phyloP scores from a whole-genome alignment of 2,797 vertebrate species.

The Diplodus puntazzo region DNA sequence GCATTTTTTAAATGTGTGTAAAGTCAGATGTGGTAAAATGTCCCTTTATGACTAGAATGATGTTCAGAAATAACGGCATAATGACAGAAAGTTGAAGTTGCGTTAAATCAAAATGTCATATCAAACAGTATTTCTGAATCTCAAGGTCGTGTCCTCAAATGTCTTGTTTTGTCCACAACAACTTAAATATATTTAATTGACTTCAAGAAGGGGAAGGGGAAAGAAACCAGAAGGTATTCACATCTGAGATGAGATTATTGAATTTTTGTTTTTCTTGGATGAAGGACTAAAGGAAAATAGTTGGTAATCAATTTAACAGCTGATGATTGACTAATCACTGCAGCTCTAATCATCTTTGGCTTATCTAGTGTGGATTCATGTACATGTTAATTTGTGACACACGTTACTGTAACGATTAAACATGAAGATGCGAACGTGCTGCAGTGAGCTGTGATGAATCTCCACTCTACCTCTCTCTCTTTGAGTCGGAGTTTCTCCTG shows the following conservation, averaged over 20 bases:
- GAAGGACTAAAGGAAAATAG: too few relatives aligned
- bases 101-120: too few relatives aligned
- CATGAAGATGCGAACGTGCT: neutral
- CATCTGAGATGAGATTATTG: too few relatives aligned
- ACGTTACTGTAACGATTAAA: neutral
- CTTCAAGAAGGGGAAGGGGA: too few relatives aligned
- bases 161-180: too few relatives aligned
- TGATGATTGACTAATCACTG: too few relatives aligned
- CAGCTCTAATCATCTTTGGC: neutral
- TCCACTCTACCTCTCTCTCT: constrained; percentile 89
- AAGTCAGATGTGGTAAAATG: neutral
- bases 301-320: too few relatives aligned
- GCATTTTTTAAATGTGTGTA: neutral
- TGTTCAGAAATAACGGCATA: neutral
- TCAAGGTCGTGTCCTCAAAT: too few relatives aligned
- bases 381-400: neutral
- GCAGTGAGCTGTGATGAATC: accelerated
- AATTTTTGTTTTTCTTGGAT: too few relatives aligned
- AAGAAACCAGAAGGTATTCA: too few relatives aligned
- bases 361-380: neutral
- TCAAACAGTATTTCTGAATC: too few relatives aligned
- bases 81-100: neutral
- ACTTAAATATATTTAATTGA: too few relatives aligned
- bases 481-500: constrained; percentile 86
- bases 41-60: neutral